Percentiles rank a stretch among this genome's conserved stretches.
These are phyloP conservation scores for Apodemus sylvaticus DNA, from an alignment of 2,113 vertebrate genomes.

Conservation along the genomic window DNA sequence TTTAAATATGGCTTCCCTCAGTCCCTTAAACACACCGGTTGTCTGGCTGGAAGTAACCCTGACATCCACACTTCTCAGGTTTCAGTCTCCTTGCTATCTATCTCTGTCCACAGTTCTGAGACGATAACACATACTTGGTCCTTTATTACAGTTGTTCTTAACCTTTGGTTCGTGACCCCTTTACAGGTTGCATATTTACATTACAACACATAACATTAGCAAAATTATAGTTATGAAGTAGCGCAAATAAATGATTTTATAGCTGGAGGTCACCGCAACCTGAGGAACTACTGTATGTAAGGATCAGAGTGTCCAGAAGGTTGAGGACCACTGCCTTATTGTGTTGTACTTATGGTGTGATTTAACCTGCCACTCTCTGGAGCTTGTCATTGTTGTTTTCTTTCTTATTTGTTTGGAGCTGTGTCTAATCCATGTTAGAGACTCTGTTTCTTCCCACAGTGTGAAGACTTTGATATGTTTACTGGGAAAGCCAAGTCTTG, in stretches of 20 bases:
- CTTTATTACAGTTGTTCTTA: background rate
- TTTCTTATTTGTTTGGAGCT: background rate
- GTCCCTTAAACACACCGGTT: too few relatives aligned
- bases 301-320: background rate
- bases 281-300: background rate
- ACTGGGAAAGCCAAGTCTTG: background rate
- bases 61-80: background rate
- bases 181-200: background rate
- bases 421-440: background rate
- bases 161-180: accelerated
- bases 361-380: background rate
- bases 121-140: background rate
- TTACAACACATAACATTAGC: too few relatives aligned
- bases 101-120: background rate
- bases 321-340: background rate
- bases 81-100: background rate
- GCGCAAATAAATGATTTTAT: background rate
- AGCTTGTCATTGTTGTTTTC: background rate
- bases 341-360: background rate
- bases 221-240: background rate
- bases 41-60: background rate
- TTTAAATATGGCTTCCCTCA: background rate
- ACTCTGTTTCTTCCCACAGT: background rate
- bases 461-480: background rate
- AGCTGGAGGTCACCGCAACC: background rate